Conservation (phyloP, 2,113 vertebrate species). For the Echinops telfairi region DNA sequence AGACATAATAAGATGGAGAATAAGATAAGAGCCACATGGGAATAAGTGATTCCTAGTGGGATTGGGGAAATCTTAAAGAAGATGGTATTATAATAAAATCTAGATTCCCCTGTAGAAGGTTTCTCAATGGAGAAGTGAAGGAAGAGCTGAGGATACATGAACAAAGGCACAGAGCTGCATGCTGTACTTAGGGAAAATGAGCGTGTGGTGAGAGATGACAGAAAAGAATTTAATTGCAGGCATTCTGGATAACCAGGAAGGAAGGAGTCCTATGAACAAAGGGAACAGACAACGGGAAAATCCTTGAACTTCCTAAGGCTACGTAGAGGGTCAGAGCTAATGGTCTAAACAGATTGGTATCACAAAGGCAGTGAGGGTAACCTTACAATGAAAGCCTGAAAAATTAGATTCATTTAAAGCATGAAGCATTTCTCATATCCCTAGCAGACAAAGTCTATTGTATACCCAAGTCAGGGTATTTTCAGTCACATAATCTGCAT, state of each 20-base stretch:
- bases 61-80: neutral
- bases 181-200: neutral
- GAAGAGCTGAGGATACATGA: neutral
- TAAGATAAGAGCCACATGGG: neutral
- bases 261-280: neutral
- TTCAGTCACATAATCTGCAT: no score
- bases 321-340: neutral
- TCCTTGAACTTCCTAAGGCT: neutral
- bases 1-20: neutral
- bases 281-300: neutral
- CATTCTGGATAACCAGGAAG: neutral
- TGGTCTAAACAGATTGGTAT: neutral
- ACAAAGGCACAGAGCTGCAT: neutral
- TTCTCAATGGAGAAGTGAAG: neutral
- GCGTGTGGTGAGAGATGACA: neutral
- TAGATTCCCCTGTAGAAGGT: neutral
- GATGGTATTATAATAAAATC: neutral
- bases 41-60: neutral
- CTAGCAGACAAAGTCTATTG: neutral
- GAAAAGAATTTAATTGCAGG: neutral
- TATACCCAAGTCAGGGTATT: neutral
- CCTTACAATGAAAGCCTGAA: conserved; percentile 34
- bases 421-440: conserved; percentile 49
- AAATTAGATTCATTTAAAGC: conserved; percentile 53
- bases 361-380: conserved; percentile 5